Base-by-base conservation (phyloP, 2,888 invertebrate species). In the Palloptera scutellata region DNA sequence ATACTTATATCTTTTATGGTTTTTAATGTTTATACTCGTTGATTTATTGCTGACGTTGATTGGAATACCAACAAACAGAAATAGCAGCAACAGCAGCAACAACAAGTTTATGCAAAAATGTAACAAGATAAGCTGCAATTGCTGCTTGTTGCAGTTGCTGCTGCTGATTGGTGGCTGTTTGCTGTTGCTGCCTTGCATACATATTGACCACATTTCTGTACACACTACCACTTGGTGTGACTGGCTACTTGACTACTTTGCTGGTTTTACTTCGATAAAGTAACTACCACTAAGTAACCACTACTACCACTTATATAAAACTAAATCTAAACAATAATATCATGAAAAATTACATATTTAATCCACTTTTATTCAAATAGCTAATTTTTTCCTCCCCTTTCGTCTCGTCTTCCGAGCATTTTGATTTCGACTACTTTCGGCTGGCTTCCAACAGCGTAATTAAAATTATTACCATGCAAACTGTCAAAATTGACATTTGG, bases 401-500 rank as follows among this genome's bases (percentile, higher is more conserved):
- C n/a, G n/a, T 30, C 30, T 30, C 30, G 30, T 30, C 30, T 30
- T 30, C 6, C 6, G 6, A 30, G 30, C 30, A 30, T 1, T 13
- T 43, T 51, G 15, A 12, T 17, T 10, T 20, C 15, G 41, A 58
- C 17, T 42, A 42, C 45, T 43, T 19, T 13, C 17, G 30, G 6
- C 30, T 66, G 71, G 73, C 71, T 70, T 66, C 70, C 73, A 71
- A 65, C 73, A 68, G 74, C 67, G 71, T 75, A 77, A 80, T 81
- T 77, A 76, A 78, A 78, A 73, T 77, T 79, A 80, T 81, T 80
- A 76, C 76, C 81, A 76, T 80, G 81, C 77, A 77, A 79, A 71
- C 78, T 81, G 81, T 79, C 80, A 78, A 75, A 73, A 70, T 69
- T 74, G 70, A 74, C 74, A 74, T 67, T 70, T 69, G 68, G 68